phyloP scores from a whole-genome alignment of 2,113 vertebrate species.

The mouse (Mus musculus) region GRCm39 chr5:117494001-117494500 shows the following conservation, averaged over 20 bases:
- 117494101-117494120: neutral
- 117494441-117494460: neutral
- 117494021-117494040: neutral
- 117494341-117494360: neutral
- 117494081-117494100: neutral
- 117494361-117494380: neutral
- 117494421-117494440: neutral
- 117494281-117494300: neutral
- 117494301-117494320: neutral
- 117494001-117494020: no score
- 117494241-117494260: no score
- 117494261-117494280: neutral
- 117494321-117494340: no score
- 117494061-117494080: neutral
- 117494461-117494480: neutral
- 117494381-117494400: neutral
- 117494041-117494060: neutral
- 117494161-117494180: neutral
- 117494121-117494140: no score
- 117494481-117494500: neutral
- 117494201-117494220: neutral
- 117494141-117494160: neutral
- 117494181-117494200: neutral
- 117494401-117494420: no score
- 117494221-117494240: neutral